These are phyloP conservation scores for Balanococcus diminutus DNA, from an alignment of 2,888 invertebrate genomes.

Conservation along the genomic window DNA sequence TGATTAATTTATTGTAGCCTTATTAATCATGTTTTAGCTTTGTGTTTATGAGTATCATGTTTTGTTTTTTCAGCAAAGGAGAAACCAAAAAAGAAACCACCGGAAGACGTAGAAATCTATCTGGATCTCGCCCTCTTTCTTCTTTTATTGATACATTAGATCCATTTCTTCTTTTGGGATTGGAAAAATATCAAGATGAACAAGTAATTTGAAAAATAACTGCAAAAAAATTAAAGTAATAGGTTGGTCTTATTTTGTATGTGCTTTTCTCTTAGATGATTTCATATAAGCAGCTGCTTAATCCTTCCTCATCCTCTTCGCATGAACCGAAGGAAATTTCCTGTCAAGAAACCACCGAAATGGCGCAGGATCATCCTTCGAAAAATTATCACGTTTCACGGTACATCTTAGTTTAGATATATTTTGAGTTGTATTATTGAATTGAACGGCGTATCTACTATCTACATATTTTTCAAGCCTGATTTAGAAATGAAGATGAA, in stretches of 20 bases:
- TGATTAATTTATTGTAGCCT: too few relatives aligned
- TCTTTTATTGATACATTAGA: slow-evolving; percentile 82
- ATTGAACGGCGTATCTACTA: background rate
- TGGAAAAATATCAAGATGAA: slow-evolving; percentile 81
- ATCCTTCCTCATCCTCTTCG: background rate
- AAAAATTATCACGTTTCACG: slow-evolving; percentile 41
- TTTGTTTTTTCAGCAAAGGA: slow-evolving; percentile 55
- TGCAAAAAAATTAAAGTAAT: too few relatives aligned
- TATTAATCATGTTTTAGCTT: too few relatives aligned
- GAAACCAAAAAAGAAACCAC: slow-evolving; percentile 68
- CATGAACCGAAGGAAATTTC: slow-evolving; percentile 1
- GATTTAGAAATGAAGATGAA: background rate
- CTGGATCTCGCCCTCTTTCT: slow-evolving; percentile 82
- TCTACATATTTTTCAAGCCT: too few relatives aligned
- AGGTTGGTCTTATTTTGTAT: background rate
- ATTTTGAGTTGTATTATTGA: background rate
- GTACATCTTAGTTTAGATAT: background rate
- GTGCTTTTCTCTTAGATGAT: slow-evolving; percentile 57
- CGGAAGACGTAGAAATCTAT: slow-evolving; percentile 78
- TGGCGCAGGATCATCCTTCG: background rate
- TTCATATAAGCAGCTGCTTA: slow-evolving; percentile 43
- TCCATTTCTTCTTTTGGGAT: slow-evolving; percentile 83
- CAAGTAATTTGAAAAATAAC: too few relatives aligned
- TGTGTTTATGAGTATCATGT: too few relatives aligned
- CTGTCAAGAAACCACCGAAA: slow-evolving; percentile 19